Conservation (phyloP, 2,797 vertebrate genomes). For the Falco peregrinus region DNA sequence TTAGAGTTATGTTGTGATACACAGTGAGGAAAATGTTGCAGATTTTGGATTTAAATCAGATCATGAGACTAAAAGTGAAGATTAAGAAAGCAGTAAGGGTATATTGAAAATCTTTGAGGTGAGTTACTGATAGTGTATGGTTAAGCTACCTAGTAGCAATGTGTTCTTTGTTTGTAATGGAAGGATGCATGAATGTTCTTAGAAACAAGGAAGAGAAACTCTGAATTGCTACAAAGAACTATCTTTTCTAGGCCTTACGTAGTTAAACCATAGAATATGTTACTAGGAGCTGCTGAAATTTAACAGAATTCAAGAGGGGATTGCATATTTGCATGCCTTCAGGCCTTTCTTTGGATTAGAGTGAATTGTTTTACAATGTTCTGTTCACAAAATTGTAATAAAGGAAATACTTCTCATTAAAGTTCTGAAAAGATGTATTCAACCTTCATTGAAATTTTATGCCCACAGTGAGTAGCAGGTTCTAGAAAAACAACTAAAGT, state of each 20-base stretch:
- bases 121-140: background rate
- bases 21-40: background rate
- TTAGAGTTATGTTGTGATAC: background rate
- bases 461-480: background rate
- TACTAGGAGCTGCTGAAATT: background rate
- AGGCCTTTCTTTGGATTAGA: background rate
- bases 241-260: background rate
- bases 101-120: background rate
- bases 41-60: background rate
- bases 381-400: background rate
- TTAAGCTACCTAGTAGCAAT: background rate
- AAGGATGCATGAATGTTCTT: background rate
- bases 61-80: background rate
- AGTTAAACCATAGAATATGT: background rate
- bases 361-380: background rate
- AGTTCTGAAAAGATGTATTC: background rate
- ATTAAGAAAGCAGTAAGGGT: background rate
- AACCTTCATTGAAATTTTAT: background rate
- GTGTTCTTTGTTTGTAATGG: background rate
- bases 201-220: background rate
- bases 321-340: background rate
- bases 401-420: background rate
- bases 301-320: background rate
- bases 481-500: background rate
- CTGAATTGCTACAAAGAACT: background rate